Evolutionary conservation across 2,888 invertebrate species (phyloP), one percentile per base, ranked within the genome.

Genomic region (Laothoe populi): DNA sequence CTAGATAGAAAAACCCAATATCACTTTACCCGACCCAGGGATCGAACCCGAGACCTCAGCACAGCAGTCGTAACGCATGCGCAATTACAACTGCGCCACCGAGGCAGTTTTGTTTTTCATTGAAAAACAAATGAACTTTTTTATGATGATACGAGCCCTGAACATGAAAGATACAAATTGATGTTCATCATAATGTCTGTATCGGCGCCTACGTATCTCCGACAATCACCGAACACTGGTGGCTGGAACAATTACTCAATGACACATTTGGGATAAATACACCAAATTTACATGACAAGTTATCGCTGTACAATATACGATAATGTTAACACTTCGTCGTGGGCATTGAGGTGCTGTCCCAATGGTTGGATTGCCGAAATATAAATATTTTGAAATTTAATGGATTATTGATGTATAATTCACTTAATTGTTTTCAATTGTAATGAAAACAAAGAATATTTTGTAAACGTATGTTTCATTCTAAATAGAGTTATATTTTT

Each of bases 151-250:
- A 74, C 11, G 73, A 83, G 62, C 85, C 85, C 82, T 85, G 71
- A 46, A 63, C 63, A 66, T 66, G 68, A 72, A 76, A 64, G 75
- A 69, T 74, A 77, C 74, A 83, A 84, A 88, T 87, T 86, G 82
- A 85, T 75, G 80, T 78, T 79, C 78, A 79, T 80, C 78, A 79
- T 73, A 60, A 61, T 42, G 45, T 35, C 21, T 35, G 46, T 62
- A 35, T 40, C 65, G 69, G 73, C 73, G 74, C 78, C 79, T 72
- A 74, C 79, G 73, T 73, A 70, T 21, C 61, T 19, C 62, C 60
- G 44, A 57, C 42, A 26, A 31, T 31, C 44, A 19, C 19, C 44
- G 46, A 49, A 21, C 38, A 58, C 53, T 64, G 46, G 64, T 57
- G 60, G 67, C 73, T 74, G 75, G 75, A 66, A 73, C 72, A 74